Evolutionary conservation across 2,113 vertebrate species (phyloP).

Genomic region (Vulpes vulpes): DNA sequence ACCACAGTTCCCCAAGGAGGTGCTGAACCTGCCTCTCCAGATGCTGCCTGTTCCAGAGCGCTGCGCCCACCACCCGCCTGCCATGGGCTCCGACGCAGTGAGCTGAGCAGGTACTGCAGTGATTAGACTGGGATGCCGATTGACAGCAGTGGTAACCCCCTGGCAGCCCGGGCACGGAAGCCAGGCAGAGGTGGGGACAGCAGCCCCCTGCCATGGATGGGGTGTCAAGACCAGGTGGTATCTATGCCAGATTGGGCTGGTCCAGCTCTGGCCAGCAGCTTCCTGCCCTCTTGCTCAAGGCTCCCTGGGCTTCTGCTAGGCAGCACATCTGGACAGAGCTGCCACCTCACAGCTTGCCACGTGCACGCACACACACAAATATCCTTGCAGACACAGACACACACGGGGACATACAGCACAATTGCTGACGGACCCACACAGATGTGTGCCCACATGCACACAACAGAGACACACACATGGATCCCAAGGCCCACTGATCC

Average conservation of each 20-base stretch:
- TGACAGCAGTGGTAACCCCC: slow-evolving; percentile 77
- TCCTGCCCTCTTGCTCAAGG: not conserved
- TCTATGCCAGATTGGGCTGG: not conserved
- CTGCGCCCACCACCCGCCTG: not conserved
- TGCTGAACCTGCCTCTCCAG: slow-evolving; percentile 74
- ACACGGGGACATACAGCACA: not conserved
- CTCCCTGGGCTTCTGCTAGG: not conserved
- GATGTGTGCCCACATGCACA: rapidly evolving
- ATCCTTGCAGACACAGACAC: not conserved
- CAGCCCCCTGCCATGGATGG: not conserved
- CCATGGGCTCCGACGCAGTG: slow-evolving; percentile 59
- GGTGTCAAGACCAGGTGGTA: slow-evolving; percentile 6
- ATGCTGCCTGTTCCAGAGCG: slow-evolving; percentile 76
- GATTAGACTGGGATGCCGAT: slow-evolving; percentile 78
- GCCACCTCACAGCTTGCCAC: not conserved
- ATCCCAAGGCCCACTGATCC: not conserved
- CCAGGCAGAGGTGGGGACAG: slow-evolving; percentile 79
- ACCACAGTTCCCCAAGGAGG: not conserved
- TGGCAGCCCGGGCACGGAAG: slow-evolving; percentile 65
- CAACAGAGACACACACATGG: not conserved
- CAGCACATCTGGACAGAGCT: not conserved
- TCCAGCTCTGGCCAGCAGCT: not conserved
- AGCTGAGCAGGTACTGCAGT: slow-evolving; percentile 78
- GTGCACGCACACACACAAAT: rapidly evolving
- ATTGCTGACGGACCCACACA: too few relatives aligned